A percentile compares a stretch with the other conserved stretches of the same genome.
phyloP scores from a whole-genome alignment of 2,797 vertebrate species.

The Mormyrus hasselquistii region DNA sequence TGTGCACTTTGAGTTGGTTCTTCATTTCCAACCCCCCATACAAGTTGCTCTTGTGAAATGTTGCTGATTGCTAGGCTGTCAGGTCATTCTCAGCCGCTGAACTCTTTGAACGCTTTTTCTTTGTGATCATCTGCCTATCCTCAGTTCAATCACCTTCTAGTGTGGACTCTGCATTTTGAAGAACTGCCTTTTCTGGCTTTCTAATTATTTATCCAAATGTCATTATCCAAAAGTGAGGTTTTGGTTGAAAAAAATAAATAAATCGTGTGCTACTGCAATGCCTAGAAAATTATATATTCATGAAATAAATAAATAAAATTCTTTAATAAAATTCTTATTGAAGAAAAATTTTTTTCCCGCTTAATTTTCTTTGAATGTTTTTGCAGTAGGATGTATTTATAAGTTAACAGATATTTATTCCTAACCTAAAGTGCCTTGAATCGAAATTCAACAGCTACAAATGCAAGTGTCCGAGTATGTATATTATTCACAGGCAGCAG shows the following conservation, averaged over 20 bases:
- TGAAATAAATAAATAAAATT: background rate
- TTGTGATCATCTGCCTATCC: background rate
- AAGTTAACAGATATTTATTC: background rate
- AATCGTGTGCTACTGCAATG: background rate
- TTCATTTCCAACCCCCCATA: background rate
- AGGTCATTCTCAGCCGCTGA: background rate
- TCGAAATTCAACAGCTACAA: background rate
- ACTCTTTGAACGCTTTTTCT: background rate
- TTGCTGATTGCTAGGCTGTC: background rate
- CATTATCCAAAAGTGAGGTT: background rate
- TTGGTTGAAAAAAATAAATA: background rate
- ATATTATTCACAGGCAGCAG: background rate
- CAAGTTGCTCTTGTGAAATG: background rate
- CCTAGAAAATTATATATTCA: background rate
- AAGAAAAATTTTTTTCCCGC: background rate
- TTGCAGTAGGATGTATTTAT: background rate
- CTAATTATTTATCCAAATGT: background rate
- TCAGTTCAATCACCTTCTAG: background rate
- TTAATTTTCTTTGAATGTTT: background rate
- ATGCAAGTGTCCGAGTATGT: background rate
- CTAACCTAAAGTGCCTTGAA: background rate
- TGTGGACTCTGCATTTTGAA: background rate
- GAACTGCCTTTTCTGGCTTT: background rate
- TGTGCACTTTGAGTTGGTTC: background rate
- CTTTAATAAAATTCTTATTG: background rate